Conservation (phyloP, 1,140 invertebrate genomes). For the Drosophila ficusphila region DNA sequence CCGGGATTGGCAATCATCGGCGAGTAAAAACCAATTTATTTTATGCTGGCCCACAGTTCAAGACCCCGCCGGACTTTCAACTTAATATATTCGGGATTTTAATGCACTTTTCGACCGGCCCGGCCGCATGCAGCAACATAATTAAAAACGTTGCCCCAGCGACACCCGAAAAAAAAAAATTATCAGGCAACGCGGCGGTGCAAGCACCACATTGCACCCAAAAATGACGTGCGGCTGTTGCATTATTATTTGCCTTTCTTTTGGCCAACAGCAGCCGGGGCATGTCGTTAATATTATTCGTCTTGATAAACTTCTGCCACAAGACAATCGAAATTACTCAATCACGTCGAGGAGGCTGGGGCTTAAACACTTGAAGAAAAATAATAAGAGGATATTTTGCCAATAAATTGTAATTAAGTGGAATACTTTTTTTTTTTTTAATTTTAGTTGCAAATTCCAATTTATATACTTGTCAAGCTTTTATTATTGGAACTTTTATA, state of each 20-base stretch:
- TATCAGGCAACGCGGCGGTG: conserved; percentile 7
- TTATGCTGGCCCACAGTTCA: conserved; percentile 48
- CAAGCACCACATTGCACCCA: conserved; percentile 54
- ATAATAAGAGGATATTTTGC: not conserved
- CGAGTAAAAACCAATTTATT: conserved; percentile 54
- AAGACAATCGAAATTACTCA: conserved; percentile 83
- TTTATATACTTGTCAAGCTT: no score
- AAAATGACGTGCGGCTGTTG: conserved; percentile 74
- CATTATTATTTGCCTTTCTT: conserved; percentile 74
- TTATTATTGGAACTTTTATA: not conserved
- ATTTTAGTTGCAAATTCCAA: no score
- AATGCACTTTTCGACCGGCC: conserved; percentile 3
- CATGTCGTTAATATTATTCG: conserved; percentile 83
- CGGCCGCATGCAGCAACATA: conserved; percentile 53
- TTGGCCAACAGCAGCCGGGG: conserved; percentile 60
- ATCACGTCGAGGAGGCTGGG: conserved; percentile 55
- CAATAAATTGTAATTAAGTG: no score
- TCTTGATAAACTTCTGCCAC: conserved; percentile 82
- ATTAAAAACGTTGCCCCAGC: conserved; percentile 71
- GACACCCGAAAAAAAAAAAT: conserved; percentile 52
- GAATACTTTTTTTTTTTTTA: no score
- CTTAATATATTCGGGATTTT: conserved; percentile 45
- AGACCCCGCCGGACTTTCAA: conserved; percentile 35
- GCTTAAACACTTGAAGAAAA: conserved; percentile 18
- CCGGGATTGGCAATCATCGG: conserved; percentile 27